Base-by-base conservation (phyloP, 2,888 invertebrate species). In the Punctoribates punctum region DNA sequence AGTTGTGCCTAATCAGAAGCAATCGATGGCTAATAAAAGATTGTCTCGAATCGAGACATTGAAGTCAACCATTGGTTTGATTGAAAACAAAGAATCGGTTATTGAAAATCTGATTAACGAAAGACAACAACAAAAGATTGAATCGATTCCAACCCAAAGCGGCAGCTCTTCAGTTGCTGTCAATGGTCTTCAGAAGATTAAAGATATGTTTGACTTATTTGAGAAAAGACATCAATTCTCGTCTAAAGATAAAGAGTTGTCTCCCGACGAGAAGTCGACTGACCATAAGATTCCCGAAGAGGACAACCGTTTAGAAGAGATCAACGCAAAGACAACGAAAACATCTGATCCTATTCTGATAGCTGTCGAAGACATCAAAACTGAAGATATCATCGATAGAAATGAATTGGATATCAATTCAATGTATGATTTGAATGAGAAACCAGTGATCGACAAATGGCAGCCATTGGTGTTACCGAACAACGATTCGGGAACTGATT, bases 151-250 rank as follows among this genome's bases (percentile, higher is more conserved):
- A 15, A n/a, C n/a, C n/a, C n/a, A n/a, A 6, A 54, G 8, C n/a
- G 25, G n/a, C 62, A 62, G 27, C 4, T 25, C 62, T 8, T 67
- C 15, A 0, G 1, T 67, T 38, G 29, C 38, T n/a, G 38, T 17
- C 15, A 67, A 67, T 34, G 38, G 34, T 29, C 27, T 67, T 11
- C 34, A 67, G n/a, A 15, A 38, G n/a, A 29, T 67, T 9, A 67
- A 67, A 27, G 38, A 67, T 11, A 67, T 34, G 20, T 67, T 67
- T n/a, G 65, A 15, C 38, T 29, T 34, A 38, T 38, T 67, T 17
- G 65, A 67, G 38, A 67, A n/a, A n/a, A n/a, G 65, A 34, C 34
- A n/a, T n/a, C n/a, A 67, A 67, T 67, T 38, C 13, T 25, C 25
- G 27, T 27, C 23, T 27, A 60, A 60, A 25, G 51, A 42, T 5